These are phyloP conservation scores for Vannuccia rotundouncinata DNA, from an alignment of 2,888 invertebrate genomes.

Conservation along the genomic window DNA sequence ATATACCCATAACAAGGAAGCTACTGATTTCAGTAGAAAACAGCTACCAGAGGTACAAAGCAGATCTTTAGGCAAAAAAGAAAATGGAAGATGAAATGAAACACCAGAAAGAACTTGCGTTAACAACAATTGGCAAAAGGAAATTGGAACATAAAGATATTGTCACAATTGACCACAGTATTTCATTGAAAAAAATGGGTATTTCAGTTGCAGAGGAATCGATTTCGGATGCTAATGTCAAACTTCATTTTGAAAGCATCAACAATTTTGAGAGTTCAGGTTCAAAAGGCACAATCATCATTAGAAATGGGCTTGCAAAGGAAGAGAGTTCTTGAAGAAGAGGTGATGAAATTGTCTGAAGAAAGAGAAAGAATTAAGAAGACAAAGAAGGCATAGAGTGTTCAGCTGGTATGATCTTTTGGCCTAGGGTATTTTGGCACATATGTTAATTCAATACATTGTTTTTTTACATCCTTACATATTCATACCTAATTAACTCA, in stretches of 20 bases:
- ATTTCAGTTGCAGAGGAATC: not conserved
- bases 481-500: too few species aligned
- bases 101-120: not conserved
- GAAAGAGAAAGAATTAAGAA: not conserved
- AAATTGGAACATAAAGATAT: not conserved
- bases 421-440: not conserved
- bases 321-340: slow-evolving; percentile 15
- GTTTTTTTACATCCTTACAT: too few species aligned
- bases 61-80: not conserved
- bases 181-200: not conserved
- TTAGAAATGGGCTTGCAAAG: slow-evolving; percentile 4
- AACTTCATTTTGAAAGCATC: not conserved
- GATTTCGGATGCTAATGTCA: not conserved
- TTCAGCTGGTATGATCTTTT: not conserved
- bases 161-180: not conserved
- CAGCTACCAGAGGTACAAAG: not conserved
- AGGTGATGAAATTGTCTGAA: not conserved
- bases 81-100: not conserved
- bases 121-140: not conserved
- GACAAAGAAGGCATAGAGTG: not conserved
- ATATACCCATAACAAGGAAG: not conserved
- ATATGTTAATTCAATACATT: not conserved
- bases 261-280: not conserved
- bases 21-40: not conserved
- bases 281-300: slow-evolving; percentile 22